Evolutionary conservation across 2,113 vertebrate species (phyloP).

Genomic region (Melierax canorus): DNA sequence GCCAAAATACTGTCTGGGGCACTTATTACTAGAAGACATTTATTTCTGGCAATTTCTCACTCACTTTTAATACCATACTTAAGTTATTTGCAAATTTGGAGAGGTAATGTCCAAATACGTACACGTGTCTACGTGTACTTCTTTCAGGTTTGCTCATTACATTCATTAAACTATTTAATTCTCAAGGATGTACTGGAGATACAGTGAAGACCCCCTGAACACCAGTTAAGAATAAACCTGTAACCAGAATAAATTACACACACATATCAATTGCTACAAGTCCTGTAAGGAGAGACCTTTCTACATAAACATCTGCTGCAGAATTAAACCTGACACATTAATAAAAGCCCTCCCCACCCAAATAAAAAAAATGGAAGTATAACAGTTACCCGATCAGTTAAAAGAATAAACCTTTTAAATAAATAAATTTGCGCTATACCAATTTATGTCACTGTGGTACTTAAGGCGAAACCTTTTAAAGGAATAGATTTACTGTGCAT

Average conservation of each 20-base stretch:
- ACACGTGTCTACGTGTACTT: neutral
- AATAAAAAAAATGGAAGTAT: constrained; percentile 65
- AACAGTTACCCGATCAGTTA: constrained; percentile 69
- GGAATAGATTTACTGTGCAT: constrained; percentile 74
- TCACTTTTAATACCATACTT: neutral
- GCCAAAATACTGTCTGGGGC: constrained; percentile 24
- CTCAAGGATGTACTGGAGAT: constrained; percentile 35
- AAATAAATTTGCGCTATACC: constrained; percentile 74
- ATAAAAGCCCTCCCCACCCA: constrained; percentile 44
- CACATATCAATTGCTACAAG: constrained; percentile 55
- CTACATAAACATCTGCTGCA: constrained; percentile 59
- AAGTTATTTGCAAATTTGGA: neutral
- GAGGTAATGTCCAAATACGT: neutral
- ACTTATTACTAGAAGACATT: neutral
- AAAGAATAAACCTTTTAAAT: constrained; percentile 79
- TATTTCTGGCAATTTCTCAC: neutral
- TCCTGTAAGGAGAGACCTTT: constrained; percentile 48
- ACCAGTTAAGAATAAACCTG: constrained; percentile 65
- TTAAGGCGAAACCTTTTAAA: constrained; percentile 78
- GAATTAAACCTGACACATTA: constrained; percentile 70
- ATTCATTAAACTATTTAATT: constrained; percentile 46
- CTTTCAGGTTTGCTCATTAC: constrained; percentile 32
- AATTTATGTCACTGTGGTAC: constrained; percentile 74
- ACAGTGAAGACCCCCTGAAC: constrained; percentile 22
- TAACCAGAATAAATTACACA: constrained; percentile 69